Evolutionary conservation across 2,113 vertebrate genomes (phyloP).

Genomic region (Condylura cristata): DNA sequence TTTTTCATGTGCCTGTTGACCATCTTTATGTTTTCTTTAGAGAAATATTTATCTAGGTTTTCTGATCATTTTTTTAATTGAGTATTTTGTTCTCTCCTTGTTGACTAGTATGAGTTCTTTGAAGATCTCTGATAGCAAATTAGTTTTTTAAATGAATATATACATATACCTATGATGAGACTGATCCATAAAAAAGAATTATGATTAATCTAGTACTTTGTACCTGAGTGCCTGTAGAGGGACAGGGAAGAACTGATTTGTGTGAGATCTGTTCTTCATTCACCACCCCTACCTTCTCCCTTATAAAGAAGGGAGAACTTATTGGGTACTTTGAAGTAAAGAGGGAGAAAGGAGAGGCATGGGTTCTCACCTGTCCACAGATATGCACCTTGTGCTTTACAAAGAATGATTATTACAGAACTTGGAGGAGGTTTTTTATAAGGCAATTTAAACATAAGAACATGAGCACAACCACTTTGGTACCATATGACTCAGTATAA

Average conservation of each 20-base stretch:
- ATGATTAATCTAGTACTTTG: not conserved
- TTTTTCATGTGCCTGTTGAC: too few relatives aligned
- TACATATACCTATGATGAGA: not conserved
- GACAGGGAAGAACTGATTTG: not conserved
- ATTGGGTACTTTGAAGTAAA: not conserved
- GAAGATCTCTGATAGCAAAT: not conserved
- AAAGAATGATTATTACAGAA: not conserved
- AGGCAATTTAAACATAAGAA: not conserved
- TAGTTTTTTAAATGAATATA: not conserved
- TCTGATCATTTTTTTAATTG: too few relatives aligned
- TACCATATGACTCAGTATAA: too few relatives aligned
- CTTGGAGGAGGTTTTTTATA: not conserved
- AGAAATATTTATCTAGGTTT: too few relatives aligned
- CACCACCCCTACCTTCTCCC: not conserved
- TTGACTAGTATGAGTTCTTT: too few relatives aligned
- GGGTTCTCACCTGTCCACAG: not conserved
- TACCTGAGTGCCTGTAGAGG: not conserved
- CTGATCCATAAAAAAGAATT: not conserved
- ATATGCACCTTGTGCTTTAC: not conserved
- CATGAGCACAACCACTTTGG: not conserved
- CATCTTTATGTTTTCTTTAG: too few relatives aligned
- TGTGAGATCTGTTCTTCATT: not conserved
- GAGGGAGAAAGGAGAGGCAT: not conserved
- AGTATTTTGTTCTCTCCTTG: too few relatives aligned
- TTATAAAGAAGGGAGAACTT: not conserved